Percentiles rank a stretch among this genome's conserved stretches.
Conservation (phyloP, 2,113 vertebrate species). For the Silurus asotus region DNA sequence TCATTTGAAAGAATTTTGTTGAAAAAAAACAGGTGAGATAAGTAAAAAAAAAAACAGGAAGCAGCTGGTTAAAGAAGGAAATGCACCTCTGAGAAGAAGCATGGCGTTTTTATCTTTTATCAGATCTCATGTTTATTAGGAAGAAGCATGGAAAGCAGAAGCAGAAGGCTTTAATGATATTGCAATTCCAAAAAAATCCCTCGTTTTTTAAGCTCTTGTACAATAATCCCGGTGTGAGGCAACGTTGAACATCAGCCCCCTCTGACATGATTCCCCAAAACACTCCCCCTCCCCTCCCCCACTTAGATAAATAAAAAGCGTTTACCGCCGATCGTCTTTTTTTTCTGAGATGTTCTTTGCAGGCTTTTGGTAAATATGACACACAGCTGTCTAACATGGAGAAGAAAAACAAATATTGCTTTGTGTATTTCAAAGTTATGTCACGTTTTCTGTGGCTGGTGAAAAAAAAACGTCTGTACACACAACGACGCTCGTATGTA, state of each 20-base stretch:
- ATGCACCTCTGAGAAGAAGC: too few species aligned
- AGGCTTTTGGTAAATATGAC: not conserved
- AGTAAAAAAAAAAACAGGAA: not conserved
- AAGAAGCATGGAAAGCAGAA: not conserved
- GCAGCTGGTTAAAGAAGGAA: too few species aligned
- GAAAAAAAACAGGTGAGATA: not conserved
- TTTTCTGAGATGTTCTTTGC: not conserved
- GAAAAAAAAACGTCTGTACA: not conserved
- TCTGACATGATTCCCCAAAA: not conserved
- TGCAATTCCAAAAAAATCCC: not conserved
- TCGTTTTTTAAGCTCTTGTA: not conserved
- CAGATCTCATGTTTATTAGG: not conserved
- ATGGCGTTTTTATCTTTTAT: too few species aligned
- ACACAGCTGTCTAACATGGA: not conserved
- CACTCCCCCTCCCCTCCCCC: too few species aligned
- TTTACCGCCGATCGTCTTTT: not conserved
- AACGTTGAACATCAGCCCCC: not conserved
- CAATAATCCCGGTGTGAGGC: not conserved
- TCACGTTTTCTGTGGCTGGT: too few species aligned
- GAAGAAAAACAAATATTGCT: not conserved
- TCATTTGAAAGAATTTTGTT: too few species aligned
- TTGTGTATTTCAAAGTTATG: not conserved
- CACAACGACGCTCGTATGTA: too few species aligned
- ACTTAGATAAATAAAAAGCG: too few species aligned
- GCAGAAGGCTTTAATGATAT: not conserved